These are phyloP conservation scores for Varanus salvator DNA, from an alignment of 2,113 vertebrate species.

Conservation along the genomic window DNA sequence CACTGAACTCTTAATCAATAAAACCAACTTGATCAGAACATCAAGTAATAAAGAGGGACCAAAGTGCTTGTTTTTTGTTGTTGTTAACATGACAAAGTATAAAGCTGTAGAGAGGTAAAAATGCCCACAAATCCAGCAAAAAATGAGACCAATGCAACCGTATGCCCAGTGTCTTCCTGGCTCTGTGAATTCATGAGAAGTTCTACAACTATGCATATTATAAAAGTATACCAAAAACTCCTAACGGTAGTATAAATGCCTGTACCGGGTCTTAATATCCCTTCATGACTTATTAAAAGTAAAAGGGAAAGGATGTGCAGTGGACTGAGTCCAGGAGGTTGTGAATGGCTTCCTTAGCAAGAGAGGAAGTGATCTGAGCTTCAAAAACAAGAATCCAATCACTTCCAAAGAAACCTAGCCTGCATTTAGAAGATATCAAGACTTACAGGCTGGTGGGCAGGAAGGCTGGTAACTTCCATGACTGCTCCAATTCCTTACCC, in stretches of 20 bases:
- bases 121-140: neutral
- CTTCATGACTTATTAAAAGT: neutral
- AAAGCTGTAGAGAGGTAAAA: conserved; percentile 14
- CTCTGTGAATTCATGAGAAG: neutral
- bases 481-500: no score
- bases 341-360: neutral
- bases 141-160: neutral
- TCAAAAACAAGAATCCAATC: neutral
- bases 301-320: neutral
- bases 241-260: neutral
- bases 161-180: neutral
- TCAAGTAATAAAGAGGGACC: neutral
- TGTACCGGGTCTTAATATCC: neutral
- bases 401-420: neutral
- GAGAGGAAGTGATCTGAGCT: neutral
- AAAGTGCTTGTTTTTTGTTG: neutral
- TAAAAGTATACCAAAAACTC: neutral
- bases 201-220: neutral
- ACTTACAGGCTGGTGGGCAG: neutral
- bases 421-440: neutral
- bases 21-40: conserved; percentile 7
- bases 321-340: neutral
- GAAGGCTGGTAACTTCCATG: no score
- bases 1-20: conserved; percentile 9
- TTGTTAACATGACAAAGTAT: neutral